Conservation (phyloP, 2,797 vertebrate species). For the Ceryle rudis region DNA sequence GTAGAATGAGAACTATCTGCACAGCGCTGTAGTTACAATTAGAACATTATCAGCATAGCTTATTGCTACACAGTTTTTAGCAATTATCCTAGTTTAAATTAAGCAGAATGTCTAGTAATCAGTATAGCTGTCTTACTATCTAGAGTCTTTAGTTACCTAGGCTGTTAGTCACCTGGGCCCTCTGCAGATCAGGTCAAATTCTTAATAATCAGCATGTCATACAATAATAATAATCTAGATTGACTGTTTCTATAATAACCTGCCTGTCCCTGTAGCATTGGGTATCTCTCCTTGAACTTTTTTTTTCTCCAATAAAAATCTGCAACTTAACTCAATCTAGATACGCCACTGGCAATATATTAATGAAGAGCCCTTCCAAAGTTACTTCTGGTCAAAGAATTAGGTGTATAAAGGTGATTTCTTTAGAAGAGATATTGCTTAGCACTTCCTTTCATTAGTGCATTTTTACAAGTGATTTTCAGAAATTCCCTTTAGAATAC, state of each 20-base stretch:
- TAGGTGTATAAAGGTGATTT: not conserved
- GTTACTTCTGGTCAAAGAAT: not conserved
- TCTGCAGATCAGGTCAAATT: not conserved
- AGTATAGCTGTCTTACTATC: not conserved
- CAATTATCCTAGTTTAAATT: not conserved
- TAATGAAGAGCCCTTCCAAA: not conserved
- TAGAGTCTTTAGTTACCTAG: not conserved
- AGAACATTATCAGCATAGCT: not conserved
- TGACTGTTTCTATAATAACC: not conserved
- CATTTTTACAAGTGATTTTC: not conserved
- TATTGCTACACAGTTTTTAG: not conserved
- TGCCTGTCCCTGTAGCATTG: not conserved
- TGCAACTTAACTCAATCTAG: not conserved
- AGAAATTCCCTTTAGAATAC: slow-evolving; percentile 3
- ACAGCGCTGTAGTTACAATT: not conserved
- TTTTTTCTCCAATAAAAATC: not conserved
- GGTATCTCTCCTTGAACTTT: not conserved
- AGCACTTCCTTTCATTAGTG: not conserved
- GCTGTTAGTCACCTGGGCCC: not conserved
- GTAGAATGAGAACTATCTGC: not conserved
- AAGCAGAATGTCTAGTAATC: not conserved
- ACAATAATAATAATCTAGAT: not conserved
- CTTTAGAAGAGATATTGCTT: not conserved
- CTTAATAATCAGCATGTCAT: not conserved
- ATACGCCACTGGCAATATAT: not conserved